These are phyloP conservation scores for Melanchra persicariae DNA, from an alignment of 2,888 invertebrate genomes.

Conservation along the genomic window DNA sequence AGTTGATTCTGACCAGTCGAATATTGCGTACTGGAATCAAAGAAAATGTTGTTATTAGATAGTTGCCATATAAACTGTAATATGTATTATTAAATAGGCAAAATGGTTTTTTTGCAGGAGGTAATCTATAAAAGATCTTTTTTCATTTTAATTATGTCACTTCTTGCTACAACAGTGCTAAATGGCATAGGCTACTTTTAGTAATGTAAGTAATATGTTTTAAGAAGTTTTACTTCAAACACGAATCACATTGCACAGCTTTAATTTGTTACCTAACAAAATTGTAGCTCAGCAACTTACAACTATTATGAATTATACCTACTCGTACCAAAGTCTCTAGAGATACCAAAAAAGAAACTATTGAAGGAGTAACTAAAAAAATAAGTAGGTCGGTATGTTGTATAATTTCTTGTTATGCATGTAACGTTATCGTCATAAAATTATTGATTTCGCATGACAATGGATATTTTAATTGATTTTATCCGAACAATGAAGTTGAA, in stretches of 20 bases:
- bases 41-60: conserved; percentile 3
- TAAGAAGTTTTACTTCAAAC: too few species aligned
- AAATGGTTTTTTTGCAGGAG: background rate
- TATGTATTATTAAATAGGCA: background rate
- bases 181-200: too few species aligned
- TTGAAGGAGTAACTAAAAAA: background rate
- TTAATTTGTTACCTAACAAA: too few species aligned
- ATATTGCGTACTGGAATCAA: conserved; percentile 87
- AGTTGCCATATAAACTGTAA: background rate
- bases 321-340: too few species aligned
- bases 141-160: too few species aligned
- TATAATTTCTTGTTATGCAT: conserved; percentile 2
- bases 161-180: too few species aligned
- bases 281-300: too few species aligned
- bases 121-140: too few species aligned
- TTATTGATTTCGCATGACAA: conserved; percentile 20
- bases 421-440: background rate
- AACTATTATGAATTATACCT: too few species aligned
- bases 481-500: conserved; percentile 33
- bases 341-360: background rate
- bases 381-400: background rate
- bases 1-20: conserved; percentile 93
- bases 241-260: too few species aligned
- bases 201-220: too few species aligned
- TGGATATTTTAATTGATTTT: conserved; percentile 12